Base-by-base conservation (phyloP, 2,113 vertebrate species). In the Galemys pyrenaicus region DNA sequence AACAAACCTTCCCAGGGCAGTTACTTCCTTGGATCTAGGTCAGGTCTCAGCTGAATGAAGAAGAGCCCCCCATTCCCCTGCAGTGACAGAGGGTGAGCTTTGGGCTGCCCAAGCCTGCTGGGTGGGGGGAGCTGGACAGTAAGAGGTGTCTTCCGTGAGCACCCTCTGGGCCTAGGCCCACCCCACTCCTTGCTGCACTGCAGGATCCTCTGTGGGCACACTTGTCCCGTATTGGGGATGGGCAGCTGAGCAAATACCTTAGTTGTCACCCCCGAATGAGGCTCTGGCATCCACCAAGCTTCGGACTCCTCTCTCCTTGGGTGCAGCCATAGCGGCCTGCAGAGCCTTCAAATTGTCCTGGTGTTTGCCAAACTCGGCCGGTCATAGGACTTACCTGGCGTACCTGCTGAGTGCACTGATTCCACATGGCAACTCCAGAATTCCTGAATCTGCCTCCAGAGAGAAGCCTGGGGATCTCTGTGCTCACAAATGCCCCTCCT, bases 131-230 rank as follows among this genome's bases (percentile, higher is more conserved):
- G n/a, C 1, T 32, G 37, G 56, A 62, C 32, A 49, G 22, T n/a
- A 68, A 30, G 15, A 46, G 62, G 41, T 75, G 41, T 30, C 0
- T 5, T 9, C 16, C 32, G n/a, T 3, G 54, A 22, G n/a, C 0
- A 0, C 35, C 4, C 10, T 51, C 19, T 24, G 11, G n/a, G 10
- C 24, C 3, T 19, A 20, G 1, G 10, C 24, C 12, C 1, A 1
- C 13, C 24, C 28, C 60, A 22, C 39, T 6, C 6, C 49, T 24
- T 9, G 46, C 8, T 2, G 49, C 17, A 20, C 37, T 22, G 4
- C 2, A 1, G 44, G 49, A 74, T 28, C 7, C 19, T 56, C 37
- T 12, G 2, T 26, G 20, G 44, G 22, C 35, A 60, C n/a, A 8
- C 26, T 5, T 80, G 85, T 35, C 68, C 30, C 1, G 1, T 70